These are phyloP conservation scores for Sminthurides aquaticus DNA, from an alignment of 2,888 invertebrate genomes.

Conservation along the genomic window DNA sequence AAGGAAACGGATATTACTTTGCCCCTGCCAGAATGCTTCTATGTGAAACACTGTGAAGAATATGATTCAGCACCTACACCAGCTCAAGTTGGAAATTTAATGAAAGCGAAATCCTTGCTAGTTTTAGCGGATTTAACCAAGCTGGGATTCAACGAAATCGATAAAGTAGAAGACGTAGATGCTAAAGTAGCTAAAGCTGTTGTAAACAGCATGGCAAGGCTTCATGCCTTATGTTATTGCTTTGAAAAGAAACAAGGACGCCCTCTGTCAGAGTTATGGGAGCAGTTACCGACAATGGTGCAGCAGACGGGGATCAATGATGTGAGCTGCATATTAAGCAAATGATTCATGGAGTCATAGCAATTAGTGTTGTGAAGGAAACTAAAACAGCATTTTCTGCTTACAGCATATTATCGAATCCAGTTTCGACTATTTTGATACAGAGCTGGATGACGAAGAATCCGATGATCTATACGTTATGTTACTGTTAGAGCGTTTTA, in stretches of 20 bases:
- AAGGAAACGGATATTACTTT: constrained; percentile 6
- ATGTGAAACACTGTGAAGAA: constrained; percentile 40
- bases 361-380: too few relatives aligned
- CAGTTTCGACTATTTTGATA: constrained; percentile 11
- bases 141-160: constrained; percentile 38
- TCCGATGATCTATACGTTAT: constrained; percentile 1
- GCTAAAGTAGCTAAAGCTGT: constrained; percentile 40
- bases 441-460: not conserved
- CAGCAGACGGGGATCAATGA: constrained; percentile 18
- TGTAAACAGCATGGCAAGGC: constrained; percentile 36
- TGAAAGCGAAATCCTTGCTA: constrained; percentile 44
- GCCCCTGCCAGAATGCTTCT: constrained; percentile 42
- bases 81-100: constrained; percentile 31
- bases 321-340: not conserved
- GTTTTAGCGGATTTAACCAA: constrained; percentile 43
- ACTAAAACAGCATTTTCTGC: too few relatives aligned
- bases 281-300: constrained; percentile 5
- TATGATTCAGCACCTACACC: constrained; percentile 29
- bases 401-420: constrained; percentile 15
- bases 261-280: constrained; percentile 12
- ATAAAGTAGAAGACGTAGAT: constrained; percentile 41
- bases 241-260: constrained; percentile 29
- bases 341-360: too few relatives aligned
- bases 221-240: constrained; percentile 42
- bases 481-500: constrained; percentile 3